Base-by-base conservation (phyloP, 1,140 invertebrate species). In the Zaprionus vittiger region DNA sequence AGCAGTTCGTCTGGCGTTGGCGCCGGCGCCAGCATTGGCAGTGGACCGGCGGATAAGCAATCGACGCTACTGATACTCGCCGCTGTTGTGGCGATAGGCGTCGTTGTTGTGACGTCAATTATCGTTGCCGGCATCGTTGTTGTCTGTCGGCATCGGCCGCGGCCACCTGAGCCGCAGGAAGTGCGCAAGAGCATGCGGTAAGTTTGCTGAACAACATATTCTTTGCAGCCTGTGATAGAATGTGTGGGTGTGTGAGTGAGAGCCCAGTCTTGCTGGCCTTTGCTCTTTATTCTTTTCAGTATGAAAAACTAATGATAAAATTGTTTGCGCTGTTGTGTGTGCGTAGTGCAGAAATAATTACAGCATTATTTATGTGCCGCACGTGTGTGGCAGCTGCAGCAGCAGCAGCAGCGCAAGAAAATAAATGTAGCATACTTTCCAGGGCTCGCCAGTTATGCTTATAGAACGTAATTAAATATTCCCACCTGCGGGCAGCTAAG, bases 21-120 rank as follows among this genome's bases (percentile, higher is more conserved):
- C 41, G 85, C 91, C 22, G 91, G 87, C 67, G 89, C 91, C 82
- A 90, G 91, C 79, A 85, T 78, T 56, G 91, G 86, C 81, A 87
- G 67, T 72, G 87, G 79, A 17, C 91, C 91, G 14, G 90, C 87
- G 9, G 91, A 93, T 73, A 93, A 93, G 80, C 92, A 93, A 75
- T 93, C 92, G 52, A 91, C 92, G 64, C 73, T 93, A 56, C 83
- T 93, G 62, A 91, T 93, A 66, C 74, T 93, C 7, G 92, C 92
- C 70, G 89, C 92, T 41, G 81, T 92, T 34, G 83, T 93, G 77
- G 91, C 91, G 73, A 92, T 92, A 77, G 92, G 91, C 77, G 92
- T 86, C 74, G 91, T 93, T 66, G 81, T 93, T 72, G 89, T 93
- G 81, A 91, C 92, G 91, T 93, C 92, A 91, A 93, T 93, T 92